Base-by-base conservation (phyloP, 2,797 vertebrate genomes). In the Lacerta viridis region DNA sequence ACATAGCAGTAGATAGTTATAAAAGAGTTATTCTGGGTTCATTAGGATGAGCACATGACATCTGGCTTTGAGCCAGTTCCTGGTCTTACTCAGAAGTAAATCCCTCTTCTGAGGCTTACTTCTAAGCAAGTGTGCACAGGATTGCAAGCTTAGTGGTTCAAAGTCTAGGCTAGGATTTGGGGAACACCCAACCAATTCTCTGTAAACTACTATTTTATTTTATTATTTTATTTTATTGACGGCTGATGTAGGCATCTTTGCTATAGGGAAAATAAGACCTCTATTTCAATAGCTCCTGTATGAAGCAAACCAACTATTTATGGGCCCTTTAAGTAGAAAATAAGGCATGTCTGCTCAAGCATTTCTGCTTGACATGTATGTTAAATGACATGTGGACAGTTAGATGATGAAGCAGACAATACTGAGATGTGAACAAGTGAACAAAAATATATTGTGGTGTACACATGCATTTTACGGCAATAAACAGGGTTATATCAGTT, bases 11-110 rank as follows among this genome's bases (percentile, higher is more conserved):
- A 87, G 89, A 36, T 2, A 72, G 0, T 6, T 79, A 93, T 80
- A 93, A 82, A 17, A 79, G 9, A 59, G 4, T 80, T 75, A 87
- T 89, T 95, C 83, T 93, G 78, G 43, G 20, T 66, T 17, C 41
- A 50, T 7, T 36, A 83, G 18, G 39, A 33, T 55, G 66, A 86
- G 33, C 33, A 83, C 2, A 36, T 84, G 76, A 84, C 89, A 90
- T 92, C 91, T 13, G 10, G 11, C 71, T 59, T 74, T 25, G 10
- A 64, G 25, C 6, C 29, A 72, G 20, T 71, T 86, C 18, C 10
- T 43, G 1, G 20, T 71, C 7, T 33, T 71, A 50, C 68, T 71
- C 41, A 71, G 41, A 69, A 11, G 66, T 83, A 61, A 64, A 75
- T 55, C 17, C 50, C 69, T 41, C 75, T 61, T 72, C 33, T 84